Conservation (phyloP, 2,888 invertebrate genomes). For the Agonum fuliginosum region DNA sequence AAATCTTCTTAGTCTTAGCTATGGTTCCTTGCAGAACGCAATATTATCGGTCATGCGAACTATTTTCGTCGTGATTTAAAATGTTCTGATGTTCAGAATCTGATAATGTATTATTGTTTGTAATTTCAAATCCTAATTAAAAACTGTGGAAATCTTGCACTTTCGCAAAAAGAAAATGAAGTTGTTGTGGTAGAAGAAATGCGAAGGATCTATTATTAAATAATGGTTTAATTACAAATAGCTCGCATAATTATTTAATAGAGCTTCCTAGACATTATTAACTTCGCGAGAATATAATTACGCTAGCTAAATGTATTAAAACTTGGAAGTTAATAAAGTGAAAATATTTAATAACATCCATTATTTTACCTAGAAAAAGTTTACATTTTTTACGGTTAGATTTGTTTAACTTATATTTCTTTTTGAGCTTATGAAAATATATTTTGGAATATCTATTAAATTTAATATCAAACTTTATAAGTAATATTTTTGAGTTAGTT, state of each 20-base stretch:
- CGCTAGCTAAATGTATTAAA: constrained; percentile 24
- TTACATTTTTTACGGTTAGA: not conserved
- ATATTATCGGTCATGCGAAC: no score
- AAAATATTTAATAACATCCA: not conserved
- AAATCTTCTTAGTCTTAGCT: no score
- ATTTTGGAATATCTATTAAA: constrained; percentile 21
- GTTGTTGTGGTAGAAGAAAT: not conserved
- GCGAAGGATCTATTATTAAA: not conserved
- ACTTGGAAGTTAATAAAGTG: constrained; percentile 33
- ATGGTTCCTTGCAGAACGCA: no score
- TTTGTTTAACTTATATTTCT: not conserved
- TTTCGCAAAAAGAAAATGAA: not conserved
- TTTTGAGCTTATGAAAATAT: not conserved
- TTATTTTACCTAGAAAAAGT: not conserved
- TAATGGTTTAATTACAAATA: constrained; percentile 8
- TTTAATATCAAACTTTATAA: constrained; percentile 23
- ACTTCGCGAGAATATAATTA: constrained; percentile 15
- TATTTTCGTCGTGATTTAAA: no score
- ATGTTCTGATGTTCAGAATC: not conserved
- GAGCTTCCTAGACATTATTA: constrained; percentile 10
- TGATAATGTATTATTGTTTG: no score
- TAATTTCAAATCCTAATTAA: no score
- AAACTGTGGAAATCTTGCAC: no score
- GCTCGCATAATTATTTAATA: constrained; percentile 10
- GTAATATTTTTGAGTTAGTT: constrained; percentile 9